Evolutionary conservation across 1,140 invertebrate genomes (phyloP).

Genomic region (Ditylenchus dipsaci): DNA sequence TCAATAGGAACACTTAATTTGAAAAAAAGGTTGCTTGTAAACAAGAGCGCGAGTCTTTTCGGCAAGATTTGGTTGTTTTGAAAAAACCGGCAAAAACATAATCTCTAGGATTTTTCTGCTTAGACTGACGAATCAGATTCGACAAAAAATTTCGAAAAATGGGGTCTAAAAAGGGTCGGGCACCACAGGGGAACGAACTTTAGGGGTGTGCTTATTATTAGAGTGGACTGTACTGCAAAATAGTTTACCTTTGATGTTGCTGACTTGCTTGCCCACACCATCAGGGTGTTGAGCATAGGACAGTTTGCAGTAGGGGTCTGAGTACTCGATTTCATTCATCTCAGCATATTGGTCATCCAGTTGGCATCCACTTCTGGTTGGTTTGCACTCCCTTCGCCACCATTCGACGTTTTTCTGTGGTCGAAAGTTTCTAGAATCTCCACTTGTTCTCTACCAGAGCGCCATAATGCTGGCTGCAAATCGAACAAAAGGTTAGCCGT

Average conservation of each 20-base stretch:
- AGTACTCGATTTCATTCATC: constrained; percentile 26
- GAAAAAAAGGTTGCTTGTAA: too few relatives aligned
- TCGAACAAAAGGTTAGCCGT: background rate
- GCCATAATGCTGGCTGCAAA: constrained; percentile 15
- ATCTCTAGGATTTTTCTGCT: too few relatives aligned
- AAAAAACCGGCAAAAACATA: too few relatives aligned
- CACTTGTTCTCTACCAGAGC: constrained; percentile 19
- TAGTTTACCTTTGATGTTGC: constrained; percentile 28
- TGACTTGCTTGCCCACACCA: constrained; percentile 16
- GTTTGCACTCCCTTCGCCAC: background rate
- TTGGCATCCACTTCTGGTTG: background rate
- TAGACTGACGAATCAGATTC: too few relatives aligned
- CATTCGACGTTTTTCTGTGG: constrained; percentile 12
- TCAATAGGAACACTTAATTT: too few relatives aligned
- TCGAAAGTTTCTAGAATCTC: constrained; percentile 30
- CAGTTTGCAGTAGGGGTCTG: constrained; percentile 33
- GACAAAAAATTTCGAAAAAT: too few relatives aligned
- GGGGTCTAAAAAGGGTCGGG: too few relatives aligned
- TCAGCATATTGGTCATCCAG: constrained; percentile 24
- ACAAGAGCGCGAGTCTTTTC: too few relatives aligned
- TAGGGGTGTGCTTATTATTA: too few relatives aligned
- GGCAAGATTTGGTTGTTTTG: too few relatives aligned
- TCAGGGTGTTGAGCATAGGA: constrained; percentile 33
- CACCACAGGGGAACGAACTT: too few relatives aligned
- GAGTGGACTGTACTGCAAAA: too few relatives aligned